phyloP scores from a whole-genome alignment of 1,140 invertebrate genomes.

The Nephila pilipes region DNA sequence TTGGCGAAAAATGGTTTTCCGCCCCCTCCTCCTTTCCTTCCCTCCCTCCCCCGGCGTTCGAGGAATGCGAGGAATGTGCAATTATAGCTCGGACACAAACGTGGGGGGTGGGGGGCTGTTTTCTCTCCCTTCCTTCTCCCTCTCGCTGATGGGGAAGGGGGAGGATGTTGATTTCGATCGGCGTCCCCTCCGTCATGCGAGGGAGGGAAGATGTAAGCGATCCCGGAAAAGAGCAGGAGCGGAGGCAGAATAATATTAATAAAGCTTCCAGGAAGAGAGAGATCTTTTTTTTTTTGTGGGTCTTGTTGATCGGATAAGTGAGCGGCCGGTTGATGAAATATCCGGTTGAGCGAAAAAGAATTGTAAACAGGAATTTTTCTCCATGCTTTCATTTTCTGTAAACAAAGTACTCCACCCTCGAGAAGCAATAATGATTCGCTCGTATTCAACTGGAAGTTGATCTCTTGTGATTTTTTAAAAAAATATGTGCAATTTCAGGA shows the following conservation, averaged over 20 bases:
- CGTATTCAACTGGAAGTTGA: too few species aligned
- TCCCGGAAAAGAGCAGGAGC: background rate
- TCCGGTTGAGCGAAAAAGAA: background rate
- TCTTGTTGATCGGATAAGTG: slow-evolving; percentile 18
- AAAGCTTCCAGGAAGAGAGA: background rate
- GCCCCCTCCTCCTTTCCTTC: background rate
- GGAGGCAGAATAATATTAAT: slow-evolving; percentile 33
- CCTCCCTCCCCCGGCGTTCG: background rate
- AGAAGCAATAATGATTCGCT: background rate
- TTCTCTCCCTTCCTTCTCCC: slow-evolving; percentile 22
- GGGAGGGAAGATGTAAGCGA: background rate
- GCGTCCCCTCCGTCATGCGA: background rate
- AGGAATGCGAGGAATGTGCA: slow-evolving; percentile 75
- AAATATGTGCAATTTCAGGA: too few species aligned
- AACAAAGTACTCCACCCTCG: too few species aligned
- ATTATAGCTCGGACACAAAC: slow-evolving; percentile 74
- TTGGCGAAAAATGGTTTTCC: slow-evolving; percentile 72
- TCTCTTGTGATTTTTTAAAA: too few species aligned
- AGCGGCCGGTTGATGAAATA: background rate
- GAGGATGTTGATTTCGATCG: slow-evolving; percentile 59
- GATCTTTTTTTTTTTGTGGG: background rate
- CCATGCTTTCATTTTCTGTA: background rate
- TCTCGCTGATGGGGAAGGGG: background rate
- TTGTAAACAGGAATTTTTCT: background rate
- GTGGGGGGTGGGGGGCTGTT: slow-evolving; percentile 9